Percentiles rank a stretch among this genome's conserved stretches.
These are phyloP conservation scores for Antrozous pallidus DNA, from an alignment of 2,797 vertebrate genomes.

Conservation along the genomic window DNA sequence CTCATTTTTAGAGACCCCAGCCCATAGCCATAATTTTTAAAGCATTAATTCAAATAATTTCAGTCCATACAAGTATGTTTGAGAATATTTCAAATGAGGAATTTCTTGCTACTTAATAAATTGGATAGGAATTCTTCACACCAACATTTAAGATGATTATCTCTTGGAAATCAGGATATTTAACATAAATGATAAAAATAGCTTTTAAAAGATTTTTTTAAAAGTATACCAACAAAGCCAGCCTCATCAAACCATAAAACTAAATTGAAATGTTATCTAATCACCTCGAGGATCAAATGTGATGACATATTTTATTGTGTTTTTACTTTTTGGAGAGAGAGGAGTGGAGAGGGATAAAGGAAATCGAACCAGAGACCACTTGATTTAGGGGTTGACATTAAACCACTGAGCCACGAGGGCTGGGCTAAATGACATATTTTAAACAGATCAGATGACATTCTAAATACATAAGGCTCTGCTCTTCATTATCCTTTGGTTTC, in stretches of 20 bases:
- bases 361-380: too few species aligned
- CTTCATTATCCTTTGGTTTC: not conserved
- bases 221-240: not conserved
- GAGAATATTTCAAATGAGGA: slow-evolving; percentile 56
- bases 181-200: not conserved
- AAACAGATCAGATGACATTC: not conserved
- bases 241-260: slow-evolving; percentile 25
- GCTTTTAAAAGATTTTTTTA: not conserved
- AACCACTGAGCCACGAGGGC: too few species aligned
- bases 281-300: not conserved
- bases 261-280: not conserved
- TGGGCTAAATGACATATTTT: not conserved
- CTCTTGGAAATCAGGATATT: not conserved
- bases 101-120: not conserved
- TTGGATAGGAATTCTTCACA: slow-evolving; percentile 36
- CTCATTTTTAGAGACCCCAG: not conserved
- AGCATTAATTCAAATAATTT: slow-evolving; percentile 20
- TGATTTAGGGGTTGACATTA: too few species aligned
- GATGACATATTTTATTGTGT: not conserved
- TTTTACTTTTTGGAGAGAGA: too few species aligned
- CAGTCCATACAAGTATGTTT: not conserved
- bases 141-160: not conserved
- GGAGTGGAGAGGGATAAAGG: too few species aligned
- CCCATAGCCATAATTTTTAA: not conserved
- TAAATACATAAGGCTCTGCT: not conserved